Base-by-base conservation (phyloP, 2,888 invertebrate genomes). In the Octonoba sinensis region DNA sequence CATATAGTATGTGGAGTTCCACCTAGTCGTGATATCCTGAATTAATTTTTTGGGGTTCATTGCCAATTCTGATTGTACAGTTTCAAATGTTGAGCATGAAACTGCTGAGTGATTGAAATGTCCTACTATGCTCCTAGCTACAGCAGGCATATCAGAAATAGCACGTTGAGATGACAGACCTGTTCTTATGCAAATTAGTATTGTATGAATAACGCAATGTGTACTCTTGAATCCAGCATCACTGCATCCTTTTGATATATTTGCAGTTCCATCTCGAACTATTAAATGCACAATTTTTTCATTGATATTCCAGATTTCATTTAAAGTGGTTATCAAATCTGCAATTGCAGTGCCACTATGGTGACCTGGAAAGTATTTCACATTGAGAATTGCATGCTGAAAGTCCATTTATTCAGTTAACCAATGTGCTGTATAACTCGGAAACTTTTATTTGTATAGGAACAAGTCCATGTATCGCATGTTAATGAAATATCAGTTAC, bases 1-100 rank as follows among this genome's bases (percentile, higher is more conserved):
- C 67, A 67, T 67, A 67, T 51, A 51, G 49, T 18, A 47, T 18
- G 24, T n/a, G 13, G 49, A 49, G 44, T 47, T 67, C 67, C 49
- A 67, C 16, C 49, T 24, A 12, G 51, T 47, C 6, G 46, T n/a
- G 49, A 67, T 44, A 47, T 67, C 67, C 22, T 67, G 49, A 20
- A 20, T 60, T 47, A 49, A 49, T n/a, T 67, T 67, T 47, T 51
- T 51, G 47, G 11, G 67, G 22, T 65, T 18, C 20, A 65, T 36
- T 22, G 3, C 8, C 16, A 65, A 8, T 20, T 47, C 46, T 36
- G 8, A 36, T 44, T 65, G 11, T 12, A 18, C 44, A 13, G 16
- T 20, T 47, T 46, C 8, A 18, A 65, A 47, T 65, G n/a, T 16
- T 24, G 24, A 60, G 60, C 24, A 24, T 54, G 54, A 16, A 11